These are phyloP conservation scores for Hypothenemus hampei DNA, from an alignment of 1,140 invertebrate genomes.

Conservation along the genomic window DNA sequence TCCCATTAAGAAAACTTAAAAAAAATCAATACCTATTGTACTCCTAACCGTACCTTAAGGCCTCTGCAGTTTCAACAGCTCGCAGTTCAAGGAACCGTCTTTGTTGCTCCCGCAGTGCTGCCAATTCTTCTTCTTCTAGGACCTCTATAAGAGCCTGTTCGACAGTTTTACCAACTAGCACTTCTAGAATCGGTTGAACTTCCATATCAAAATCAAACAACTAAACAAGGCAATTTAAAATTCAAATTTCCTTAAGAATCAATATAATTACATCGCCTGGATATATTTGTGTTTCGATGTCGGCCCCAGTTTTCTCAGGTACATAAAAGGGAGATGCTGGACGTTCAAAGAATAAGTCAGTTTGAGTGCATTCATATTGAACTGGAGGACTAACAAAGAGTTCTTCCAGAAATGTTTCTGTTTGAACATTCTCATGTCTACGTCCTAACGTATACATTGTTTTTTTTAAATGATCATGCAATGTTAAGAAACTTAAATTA, in stretches of 20 bases:
- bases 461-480: too few species aligned
- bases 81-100: constrained; percentile 70
- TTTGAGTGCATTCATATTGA: constrained; percentile 72
- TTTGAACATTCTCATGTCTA: constrained; percentile 79
- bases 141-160: constrained; percentile 82
- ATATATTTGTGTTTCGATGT: constrained; percentile 78
- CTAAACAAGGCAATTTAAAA: constrained; percentile 41
- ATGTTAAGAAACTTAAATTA: too few species aligned
- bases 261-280: constrained; percentile 83
- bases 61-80: constrained; percentile 73
- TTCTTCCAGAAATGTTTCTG: constrained; percentile 81
- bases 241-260: constrained; percentile 37
- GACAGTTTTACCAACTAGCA: constrained; percentile 80
- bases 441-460: too few species aligned
- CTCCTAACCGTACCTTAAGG: constrained; percentile 48
- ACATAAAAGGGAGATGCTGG: constrained; percentile 70
- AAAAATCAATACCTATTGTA: not conserved
- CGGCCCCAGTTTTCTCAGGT: constrained; percentile 71
- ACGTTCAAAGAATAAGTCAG: constrained; percentile 77
- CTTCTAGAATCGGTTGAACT: constrained; percentile 80
- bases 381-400: constrained; percentile 66
- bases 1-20: constrained; percentile 5
- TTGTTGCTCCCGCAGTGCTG: constrained; percentile 68
- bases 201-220: constrained; percentile 87
- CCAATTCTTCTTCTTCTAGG: constrained; percentile 71